These are phyloP conservation scores for Drosophila yooni DNA, from an alignment of 2,888 invertebrate species.

Conservation along the genomic window DNA sequence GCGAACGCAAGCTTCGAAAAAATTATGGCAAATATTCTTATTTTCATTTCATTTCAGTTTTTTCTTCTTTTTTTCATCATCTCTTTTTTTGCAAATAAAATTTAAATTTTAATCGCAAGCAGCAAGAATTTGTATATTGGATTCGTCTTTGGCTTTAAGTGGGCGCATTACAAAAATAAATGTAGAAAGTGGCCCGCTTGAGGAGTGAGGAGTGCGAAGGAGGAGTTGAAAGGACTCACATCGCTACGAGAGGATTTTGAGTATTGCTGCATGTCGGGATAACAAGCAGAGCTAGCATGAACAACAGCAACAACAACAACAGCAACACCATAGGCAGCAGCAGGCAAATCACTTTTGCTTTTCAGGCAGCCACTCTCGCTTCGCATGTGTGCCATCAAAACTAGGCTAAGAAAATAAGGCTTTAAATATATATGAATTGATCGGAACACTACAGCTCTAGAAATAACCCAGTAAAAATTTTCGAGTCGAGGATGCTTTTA, in stretches of 20 bases:
- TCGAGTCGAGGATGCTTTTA: background rate
- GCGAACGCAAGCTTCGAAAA: conserved; percentile 37
- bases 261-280: conserved; percentile 4
- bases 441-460: background rate
- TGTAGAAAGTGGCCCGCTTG: background rate
- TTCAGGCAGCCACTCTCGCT: background rate
- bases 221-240: background rate
- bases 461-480: background rate
- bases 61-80: conserved; percentile 3
- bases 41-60: conserved; percentile 29
- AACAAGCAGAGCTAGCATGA: conserved; percentile 7
- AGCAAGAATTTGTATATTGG: conserved; percentile 38
- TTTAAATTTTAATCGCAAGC: conserved; percentile 74
- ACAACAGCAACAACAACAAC: background rate
- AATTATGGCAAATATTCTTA: conserved; percentile 70
- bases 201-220: background rate
- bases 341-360: conserved; percentile 7
- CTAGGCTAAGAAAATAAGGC: background rate
- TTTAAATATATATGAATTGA: background rate
- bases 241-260: background rate
- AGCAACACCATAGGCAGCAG: background rate
- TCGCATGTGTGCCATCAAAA: background rate
- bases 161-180: conserved; percentile 19
- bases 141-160: conserved; percentile 42
- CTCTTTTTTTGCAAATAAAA: conserved; percentile 47